phyloP scores from a whole-genome alignment of 2,888 invertebrate genomes.

The Cetonia aurata region DNA sequence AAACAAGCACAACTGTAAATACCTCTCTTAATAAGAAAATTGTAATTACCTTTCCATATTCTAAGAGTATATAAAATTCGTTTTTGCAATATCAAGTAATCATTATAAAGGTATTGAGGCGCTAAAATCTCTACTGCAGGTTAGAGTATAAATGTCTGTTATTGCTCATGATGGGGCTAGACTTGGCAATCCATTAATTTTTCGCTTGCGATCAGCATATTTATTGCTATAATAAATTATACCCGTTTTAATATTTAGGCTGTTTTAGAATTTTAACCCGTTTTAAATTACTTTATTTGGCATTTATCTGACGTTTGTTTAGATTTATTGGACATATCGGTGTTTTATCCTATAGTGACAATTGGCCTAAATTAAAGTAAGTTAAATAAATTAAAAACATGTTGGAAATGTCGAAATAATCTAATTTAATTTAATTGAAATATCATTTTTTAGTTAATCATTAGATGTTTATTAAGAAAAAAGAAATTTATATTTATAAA shows the following conservation, averaged over 20 bases:
- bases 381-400: too few relatives aligned
- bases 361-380: conserved; percentile 9
- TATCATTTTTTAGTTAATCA: too few relatives aligned
- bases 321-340: background rate
- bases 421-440: too few relatives aligned
- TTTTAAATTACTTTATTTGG: background rate
- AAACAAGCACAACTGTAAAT: background rate
- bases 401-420: too few relatives aligned
- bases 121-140: conserved; percentile 7
- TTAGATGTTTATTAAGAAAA: too few relatives aligned
- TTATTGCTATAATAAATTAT: conserved; percentile 34
- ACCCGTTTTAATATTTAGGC: conserved; percentile 32
- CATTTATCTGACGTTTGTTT: conserved; percentile 7
- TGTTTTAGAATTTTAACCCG: background rate
- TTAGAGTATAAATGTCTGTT: conserved; percentile 4
- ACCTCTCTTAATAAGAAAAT: background rate
- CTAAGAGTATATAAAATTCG: background rate
- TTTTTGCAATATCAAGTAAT: conserved; percentile 28
- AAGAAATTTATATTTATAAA: too few relatives aligned
- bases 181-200: background rate
- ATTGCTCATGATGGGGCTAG: conserved; percentile 32
- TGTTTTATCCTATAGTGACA: background rate
- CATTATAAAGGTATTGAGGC: conserved; percentile 24
- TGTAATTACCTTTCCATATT: conserved; percentile 22
- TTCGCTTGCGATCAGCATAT: conserved; percentile 17